phyloP scores from a whole-genome alignment of 2,888 invertebrate species.

The Auanema freiburgensis region DNA sequence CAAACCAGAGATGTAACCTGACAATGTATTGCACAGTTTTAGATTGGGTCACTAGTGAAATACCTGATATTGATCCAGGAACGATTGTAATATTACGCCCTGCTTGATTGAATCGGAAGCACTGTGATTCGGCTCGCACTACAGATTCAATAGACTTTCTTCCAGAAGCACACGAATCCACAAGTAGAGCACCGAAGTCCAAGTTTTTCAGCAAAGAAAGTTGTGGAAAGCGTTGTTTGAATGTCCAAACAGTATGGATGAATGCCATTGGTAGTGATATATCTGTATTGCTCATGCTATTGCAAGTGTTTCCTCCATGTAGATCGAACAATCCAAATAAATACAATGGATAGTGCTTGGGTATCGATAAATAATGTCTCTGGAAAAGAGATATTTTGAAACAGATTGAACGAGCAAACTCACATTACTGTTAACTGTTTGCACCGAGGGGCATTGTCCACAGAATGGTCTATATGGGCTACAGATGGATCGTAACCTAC shows the following conservation, averaged over 20 bases:
- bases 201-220: slow-evolving; percentile 46
- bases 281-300: slow-evolving; percentile 47
- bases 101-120: slow-evolving; percentile 57
- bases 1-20: slow-evolving; percentile 38
- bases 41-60: background rate
- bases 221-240: slow-evolving; percentile 55
- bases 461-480: slow-evolving; percentile 57
- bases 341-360: slow-evolving; percentile 56
- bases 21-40: slow-evolving; percentile 6
- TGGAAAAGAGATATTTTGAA: slow-evolving; percentile 18
- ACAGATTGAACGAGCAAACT: slow-evolving; percentile 1
- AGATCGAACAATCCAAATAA: slow-evolving; percentile 57
- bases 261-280: slow-evolving; percentile 60
- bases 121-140: slow-evolving; percentile 55
- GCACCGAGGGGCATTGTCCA: slow-evolving; percentile 54
- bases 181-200: slow-evolving; percentile 57
- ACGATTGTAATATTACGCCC: slow-evolving; percentile 58
- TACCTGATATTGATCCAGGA: slow-evolving; percentile 55
- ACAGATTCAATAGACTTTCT: slow-evolving; percentile 38
- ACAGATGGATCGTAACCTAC: slow-evolving; percentile 49
- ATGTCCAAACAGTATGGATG: slow-evolving; percentile 58
- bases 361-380: slow-evolving; percentile 55
- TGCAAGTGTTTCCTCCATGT: slow-evolving; percentile 51
- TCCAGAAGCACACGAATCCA: slow-evolving; percentile 55
- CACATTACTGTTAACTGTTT: slow-evolving; percentile 45